phyloP scores from a whole-genome alignment of 2,113 vertebrate genomes.

The Erpornis zantholeuca region DNA sequence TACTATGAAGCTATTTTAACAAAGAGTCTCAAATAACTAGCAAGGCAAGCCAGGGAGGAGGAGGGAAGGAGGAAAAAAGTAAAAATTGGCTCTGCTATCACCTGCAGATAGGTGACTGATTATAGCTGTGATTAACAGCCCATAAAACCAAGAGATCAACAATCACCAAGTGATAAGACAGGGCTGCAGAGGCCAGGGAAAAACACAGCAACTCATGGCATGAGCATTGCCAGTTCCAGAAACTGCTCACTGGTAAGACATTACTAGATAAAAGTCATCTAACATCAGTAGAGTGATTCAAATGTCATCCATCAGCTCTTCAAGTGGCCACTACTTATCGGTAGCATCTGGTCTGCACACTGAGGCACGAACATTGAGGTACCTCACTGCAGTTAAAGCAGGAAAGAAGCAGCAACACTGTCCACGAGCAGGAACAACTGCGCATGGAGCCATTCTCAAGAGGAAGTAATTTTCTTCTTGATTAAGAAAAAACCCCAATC shows the following conservation, averaged over 20 bases:
- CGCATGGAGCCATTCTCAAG: background rate
- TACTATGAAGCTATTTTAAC: background rate
- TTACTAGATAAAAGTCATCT: background rate
- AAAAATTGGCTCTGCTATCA: background rate
- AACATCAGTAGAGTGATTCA: background rate
- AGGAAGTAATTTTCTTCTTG: background rate
- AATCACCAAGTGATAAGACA: background rate
- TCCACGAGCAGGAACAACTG: background rate
- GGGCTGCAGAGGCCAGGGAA: background rate
- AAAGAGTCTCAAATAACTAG: background rate
- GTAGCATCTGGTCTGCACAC: background rate
- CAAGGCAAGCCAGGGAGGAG: background rate
- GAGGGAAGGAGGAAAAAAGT: background rate
- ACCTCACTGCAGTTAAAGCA: background rate
- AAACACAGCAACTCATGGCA: background rate
- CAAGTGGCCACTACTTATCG: accelerated
- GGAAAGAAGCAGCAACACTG: background rate
- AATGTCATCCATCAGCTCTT: background rate
- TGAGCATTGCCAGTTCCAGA: background rate
- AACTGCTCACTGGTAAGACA: background rate
- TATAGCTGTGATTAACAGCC: constrained; percentile 14
- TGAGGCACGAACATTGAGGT: accelerated
- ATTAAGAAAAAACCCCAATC: background rate
- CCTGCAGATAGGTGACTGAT: background rate
- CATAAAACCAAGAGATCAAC: background rate